Evolutionary conservation across 2,888 invertebrate species (phyloP), one percentile per base, ranked within the genome.

Genomic region (Molorchus minor): DNA sequence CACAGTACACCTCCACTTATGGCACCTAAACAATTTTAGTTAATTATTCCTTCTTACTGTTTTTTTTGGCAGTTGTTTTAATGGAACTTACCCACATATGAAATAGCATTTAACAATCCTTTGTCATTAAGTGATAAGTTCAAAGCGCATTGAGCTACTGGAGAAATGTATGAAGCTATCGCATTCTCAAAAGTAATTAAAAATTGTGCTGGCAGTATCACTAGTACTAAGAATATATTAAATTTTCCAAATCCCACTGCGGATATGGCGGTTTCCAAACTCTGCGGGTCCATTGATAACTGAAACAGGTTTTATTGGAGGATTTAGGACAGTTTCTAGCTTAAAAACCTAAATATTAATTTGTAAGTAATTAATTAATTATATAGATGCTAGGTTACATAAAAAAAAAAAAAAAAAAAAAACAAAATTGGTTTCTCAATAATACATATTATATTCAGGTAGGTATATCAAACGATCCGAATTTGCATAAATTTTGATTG

Each of bases 91-190:
- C 91, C 91, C 72, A 86, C 84, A 78, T 90, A 91, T 3, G 88
- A 86, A 65, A 87, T 85, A 1, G 88, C 87, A 58, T 87, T 87
- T 4, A 91, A 78, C 0, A 87, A 80, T 0, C 91, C 91, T 82
- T 90, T 90, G 46, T 89, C 85, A 13, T 88, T 72, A 7, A 87
- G 78, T 1, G 86, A 84, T 29, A 92, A 81, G 29, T 86, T 77
- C 72, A 92, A 84, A 71, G 89, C 88, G 71, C 91, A 91, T 74
- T 89, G 87, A 0, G 90, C 89, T 21, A 86, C 84, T 0, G 91
- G 89, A 74, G 90, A 82, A 70, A 91, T 86, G 75, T 87, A 91
- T 0, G 90, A 87, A 64, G 87, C 84, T 3, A 88, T 85, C 56
- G 88, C 87, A 61, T 88, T 87, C 71, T 90, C 89, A 59, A 88